A percentile compares a stretch with the other conserved stretches of the same genome.
Conservation (phyloP, 2,888 invertebrate genomes). For the Nomada fabriciana region DNA sequence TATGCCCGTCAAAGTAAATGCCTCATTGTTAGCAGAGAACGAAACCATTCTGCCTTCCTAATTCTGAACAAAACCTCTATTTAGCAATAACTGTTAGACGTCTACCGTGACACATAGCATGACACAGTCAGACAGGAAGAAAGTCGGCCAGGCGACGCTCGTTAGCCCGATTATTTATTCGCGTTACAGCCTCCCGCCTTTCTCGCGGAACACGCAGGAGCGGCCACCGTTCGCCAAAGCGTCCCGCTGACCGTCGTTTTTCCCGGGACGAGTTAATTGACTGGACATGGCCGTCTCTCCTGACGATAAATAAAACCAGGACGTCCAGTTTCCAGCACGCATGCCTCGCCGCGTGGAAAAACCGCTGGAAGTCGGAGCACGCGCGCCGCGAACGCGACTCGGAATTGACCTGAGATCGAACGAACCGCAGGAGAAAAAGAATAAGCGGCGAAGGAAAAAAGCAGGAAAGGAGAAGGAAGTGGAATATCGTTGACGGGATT, state of each 20-base stretch:
- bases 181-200: conserved; percentile 29
- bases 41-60: neutral
- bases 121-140: conserved; percentile 16
- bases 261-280: conserved; percentile 72
- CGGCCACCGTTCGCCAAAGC: conserved; percentile 2
- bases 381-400: conserved; percentile 34
- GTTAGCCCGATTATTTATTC: conserved; percentile 66
- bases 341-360: conserved; percentile 44
- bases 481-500: conserved; percentile 38
- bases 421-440: neutral
- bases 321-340: conserved; percentile 51
- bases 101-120: neutral
- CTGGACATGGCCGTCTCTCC: conserved; percentile 61
- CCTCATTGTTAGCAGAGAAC: too few relatives aligned
- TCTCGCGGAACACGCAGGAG: conserved; percentile 37
- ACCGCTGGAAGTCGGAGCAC: conserved; percentile 43
- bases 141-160: conserved; percentile 54
- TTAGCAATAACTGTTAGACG: neutral
- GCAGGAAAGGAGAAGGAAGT: neutral
- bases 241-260: conserved; percentile 43
- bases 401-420: conserved; percentile 5
- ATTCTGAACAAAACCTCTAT: neutral
- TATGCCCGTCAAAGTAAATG: too few relatives aligned
- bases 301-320: conserved; percentile 59
- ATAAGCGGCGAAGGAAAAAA: neutral